phyloP scores from a whole-genome alignment of 2,797 vertebrate species.

The Premnoplex brunnescens region DNA sequence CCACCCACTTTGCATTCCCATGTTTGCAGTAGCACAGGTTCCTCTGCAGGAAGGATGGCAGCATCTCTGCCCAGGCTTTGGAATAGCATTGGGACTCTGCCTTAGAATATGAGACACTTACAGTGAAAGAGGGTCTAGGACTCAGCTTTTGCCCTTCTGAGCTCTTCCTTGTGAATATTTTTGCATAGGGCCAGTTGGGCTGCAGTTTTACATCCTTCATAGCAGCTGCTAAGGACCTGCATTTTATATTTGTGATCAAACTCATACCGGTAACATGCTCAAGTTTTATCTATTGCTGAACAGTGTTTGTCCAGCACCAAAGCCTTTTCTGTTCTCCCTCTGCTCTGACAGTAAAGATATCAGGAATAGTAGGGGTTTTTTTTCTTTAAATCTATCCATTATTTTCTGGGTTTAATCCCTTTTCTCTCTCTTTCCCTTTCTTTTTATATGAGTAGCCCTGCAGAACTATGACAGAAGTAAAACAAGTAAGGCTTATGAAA shows the following conservation, averaged over 20 bases:
- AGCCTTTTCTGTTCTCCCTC: background rate
- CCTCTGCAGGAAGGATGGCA: background rate
- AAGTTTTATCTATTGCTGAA: background rate
- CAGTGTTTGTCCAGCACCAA: background rate
- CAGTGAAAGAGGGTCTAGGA: background rate
- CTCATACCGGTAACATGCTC: rapidly evolving
- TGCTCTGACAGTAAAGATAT: background rate
- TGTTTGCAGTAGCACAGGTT: background rate
- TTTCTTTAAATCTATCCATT: background rate
- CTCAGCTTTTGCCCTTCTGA: background rate
- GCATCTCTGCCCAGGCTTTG: background rate
- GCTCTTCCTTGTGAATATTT: background rate
- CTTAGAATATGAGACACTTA: background rate
- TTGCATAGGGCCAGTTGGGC: background rate
- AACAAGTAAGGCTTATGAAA: background rate
- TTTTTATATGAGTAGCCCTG: background rate
- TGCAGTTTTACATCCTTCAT: background rate
- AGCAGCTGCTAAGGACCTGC: background rate
- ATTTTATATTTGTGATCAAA: background rate
- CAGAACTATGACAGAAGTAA: background rate
- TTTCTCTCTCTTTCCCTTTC: background rate
- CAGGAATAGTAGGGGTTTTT: rapidly evolving
- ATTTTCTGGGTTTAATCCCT: background rate
- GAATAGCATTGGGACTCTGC: background rate
- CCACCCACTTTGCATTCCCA: background rate